phyloP scores from a whole-genome alignment of 2,888 invertebrate genomes.

The Quadroppia sp. region DNA sequence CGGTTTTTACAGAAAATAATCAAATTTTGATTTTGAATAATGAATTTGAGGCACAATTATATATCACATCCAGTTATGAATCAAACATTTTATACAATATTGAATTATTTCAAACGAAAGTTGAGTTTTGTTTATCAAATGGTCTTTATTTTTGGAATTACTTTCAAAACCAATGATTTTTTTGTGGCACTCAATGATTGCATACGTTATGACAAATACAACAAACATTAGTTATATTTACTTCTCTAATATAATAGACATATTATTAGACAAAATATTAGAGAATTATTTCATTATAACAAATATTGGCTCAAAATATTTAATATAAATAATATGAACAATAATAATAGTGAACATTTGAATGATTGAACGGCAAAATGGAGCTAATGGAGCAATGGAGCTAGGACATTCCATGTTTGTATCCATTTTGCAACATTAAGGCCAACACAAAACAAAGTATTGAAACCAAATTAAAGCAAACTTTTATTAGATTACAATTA shows the following conservation, averaged over 20 bases:
- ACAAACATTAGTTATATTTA: neutral
- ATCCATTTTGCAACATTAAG: too few relatives aligned
- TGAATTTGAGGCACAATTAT: neutral
- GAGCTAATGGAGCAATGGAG: too few relatives aligned
- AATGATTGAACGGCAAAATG: too few relatives aligned
- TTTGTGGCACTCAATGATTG: neutral
- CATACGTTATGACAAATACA: neutral
- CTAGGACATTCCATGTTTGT: too few relatives aligned
- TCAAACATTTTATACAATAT: neutral
- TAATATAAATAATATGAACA: neutral
- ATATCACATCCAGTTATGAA: neutral
- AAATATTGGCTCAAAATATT: neutral
- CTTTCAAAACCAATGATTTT: neutral
- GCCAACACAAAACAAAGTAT: too few relatives aligned
- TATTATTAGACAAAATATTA: neutral
- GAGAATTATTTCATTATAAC: neutral
- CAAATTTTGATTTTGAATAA: too few relatives aligned
- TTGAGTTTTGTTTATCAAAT: neutral
- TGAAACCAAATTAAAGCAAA: too few relatives aligned
- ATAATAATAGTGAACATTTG: neutral
- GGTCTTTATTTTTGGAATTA: neutral
- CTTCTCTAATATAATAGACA: neutral
- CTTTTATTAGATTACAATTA: too few relatives aligned
- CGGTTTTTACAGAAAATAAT: too few relatives aligned
- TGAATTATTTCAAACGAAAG: neutral